Evolutionary conservation across 2,797 vertebrate species (phyloP).

Genomic region (Lepilemur ruficaudatus): DNA sequence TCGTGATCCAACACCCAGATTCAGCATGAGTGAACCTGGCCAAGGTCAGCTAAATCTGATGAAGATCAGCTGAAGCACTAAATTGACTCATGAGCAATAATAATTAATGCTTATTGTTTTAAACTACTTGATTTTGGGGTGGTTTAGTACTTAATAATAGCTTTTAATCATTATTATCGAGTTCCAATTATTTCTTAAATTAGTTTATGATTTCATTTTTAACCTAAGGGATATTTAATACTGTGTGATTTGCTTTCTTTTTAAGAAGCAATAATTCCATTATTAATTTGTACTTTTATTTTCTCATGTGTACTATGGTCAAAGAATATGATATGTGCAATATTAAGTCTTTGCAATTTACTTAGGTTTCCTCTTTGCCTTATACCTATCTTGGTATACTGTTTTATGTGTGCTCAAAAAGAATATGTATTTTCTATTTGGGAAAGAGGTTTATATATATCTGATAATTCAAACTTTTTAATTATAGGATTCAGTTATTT

Average conservation of each 20-base stretch:
- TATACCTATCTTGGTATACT: background rate
- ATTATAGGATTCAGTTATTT: background rate
- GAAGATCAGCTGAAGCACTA: background rate
- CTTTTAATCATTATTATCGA: background rate
- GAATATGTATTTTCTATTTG: background rate
- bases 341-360: background rate
- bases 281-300: background rate
- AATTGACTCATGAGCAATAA: background rate
- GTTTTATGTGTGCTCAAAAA: background rate
- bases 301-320: background rate
- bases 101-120: background rate
- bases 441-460: background rate
- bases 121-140: background rate
- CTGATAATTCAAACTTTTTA: background rate
- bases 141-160: background rate
- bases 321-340: background rate
- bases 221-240: background rate
- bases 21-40: background rate
- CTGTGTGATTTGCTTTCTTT: background rate
- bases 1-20: background rate
- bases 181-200: background rate
- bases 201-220: background rate
- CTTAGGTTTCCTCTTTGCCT: background rate
- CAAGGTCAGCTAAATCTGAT: background rate
- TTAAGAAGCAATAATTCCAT: background rate